Evolutionary conservation across 2,888 invertebrate species (phyloP), one percentile per base, ranked within the genome.

Genomic region (Callimorpha dominula): DNA sequence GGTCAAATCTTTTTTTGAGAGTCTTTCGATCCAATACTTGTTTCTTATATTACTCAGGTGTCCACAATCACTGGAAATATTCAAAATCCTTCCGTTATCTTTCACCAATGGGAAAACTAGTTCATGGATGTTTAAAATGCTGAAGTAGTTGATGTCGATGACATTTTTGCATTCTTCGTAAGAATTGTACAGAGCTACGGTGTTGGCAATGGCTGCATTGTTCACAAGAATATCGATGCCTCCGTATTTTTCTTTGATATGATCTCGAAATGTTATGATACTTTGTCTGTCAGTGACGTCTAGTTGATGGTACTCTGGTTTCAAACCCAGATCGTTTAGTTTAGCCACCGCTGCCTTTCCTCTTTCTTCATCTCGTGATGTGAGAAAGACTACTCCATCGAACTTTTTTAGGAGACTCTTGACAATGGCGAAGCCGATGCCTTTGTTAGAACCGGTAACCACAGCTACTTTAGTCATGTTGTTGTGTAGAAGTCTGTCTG

Each of bases 171-270:
- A 97, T 89, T 91, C 87, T 54, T 91, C 88, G 72, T 90, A 90
- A 0, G 78, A 73, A 9, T 54, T 68, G 15, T 60, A 31, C 4
- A 50, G 31, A 4, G 4, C 0, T 12, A 2, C 12, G 20, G 63
- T 6, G 42, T 49, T 20, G 3, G 88, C 96, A 3, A 94, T 96
- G 0, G 96, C 97, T 15, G 98, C 98, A 90, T 98, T 98, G 87
- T 98, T 98, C 11, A 98, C 95, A 1, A 98, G 92, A 12, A 98
- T 91, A 89, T 98, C 97, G 17, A 98, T 89, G 0, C 97, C 97
- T 31, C 96, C 97, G 85, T 97, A 94, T 12, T 94, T 96, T 11
- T 92, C 85, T 77, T 96, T 91, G 5, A 98, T 88, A 79, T 96
- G 94, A 72, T 97, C 95, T 11, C 93, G 89, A 78, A 98, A 96